Percentiles rank a stretch among this genome's conserved stretches.
phyloP scores from a whole-genome alignment of 2,797 vertebrate genomes.

The Ctenosaura bakeri region DNA sequence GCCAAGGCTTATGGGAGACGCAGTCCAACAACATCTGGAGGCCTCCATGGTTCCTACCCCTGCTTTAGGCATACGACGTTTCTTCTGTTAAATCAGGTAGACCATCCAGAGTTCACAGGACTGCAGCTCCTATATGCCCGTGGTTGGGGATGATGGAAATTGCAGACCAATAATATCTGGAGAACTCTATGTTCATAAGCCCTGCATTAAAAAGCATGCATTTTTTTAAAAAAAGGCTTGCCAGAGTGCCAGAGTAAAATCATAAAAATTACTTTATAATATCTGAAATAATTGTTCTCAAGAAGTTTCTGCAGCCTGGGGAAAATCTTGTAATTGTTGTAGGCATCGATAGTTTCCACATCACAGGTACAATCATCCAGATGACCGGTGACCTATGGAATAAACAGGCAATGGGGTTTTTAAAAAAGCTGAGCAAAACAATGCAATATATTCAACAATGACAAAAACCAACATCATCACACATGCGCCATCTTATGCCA shows the following conservation, averaged over 20 bases:
- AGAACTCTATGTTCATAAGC: neutral
- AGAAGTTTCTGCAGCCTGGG: conserved; percentile 89
- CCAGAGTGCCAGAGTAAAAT: neutral
- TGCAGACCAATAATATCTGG: neutral
- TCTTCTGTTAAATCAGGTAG: neutral
- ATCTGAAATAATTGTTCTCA: conserved; percentile 91
- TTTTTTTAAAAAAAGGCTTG: neutral
- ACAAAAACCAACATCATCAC: neutral
- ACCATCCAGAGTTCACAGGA: neutral
- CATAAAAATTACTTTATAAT: conserved; percentile 88
- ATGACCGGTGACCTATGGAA: conserved; percentile 87
- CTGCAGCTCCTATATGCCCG: neutral
- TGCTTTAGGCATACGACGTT: neutral
- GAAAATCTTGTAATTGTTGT: conserved; percentile 91
- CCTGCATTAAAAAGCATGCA: neutral
- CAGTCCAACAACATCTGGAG: no score
- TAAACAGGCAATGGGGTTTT: neutral
- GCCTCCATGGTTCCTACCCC: no score
- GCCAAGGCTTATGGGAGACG: no score
- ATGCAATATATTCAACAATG: neutral
- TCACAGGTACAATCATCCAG: conserved; percentile 94
- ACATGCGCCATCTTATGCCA: neutral
- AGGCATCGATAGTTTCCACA: conserved; percentile 91
- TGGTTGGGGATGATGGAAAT: neutral
- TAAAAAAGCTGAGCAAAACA: neutral